Percentiles rank a stretch among this genome's conserved stretches.
phyloP scores from a whole-genome alignment of 2,113 vertebrate genomes.

The Salminus brasiliensis region DNA sequence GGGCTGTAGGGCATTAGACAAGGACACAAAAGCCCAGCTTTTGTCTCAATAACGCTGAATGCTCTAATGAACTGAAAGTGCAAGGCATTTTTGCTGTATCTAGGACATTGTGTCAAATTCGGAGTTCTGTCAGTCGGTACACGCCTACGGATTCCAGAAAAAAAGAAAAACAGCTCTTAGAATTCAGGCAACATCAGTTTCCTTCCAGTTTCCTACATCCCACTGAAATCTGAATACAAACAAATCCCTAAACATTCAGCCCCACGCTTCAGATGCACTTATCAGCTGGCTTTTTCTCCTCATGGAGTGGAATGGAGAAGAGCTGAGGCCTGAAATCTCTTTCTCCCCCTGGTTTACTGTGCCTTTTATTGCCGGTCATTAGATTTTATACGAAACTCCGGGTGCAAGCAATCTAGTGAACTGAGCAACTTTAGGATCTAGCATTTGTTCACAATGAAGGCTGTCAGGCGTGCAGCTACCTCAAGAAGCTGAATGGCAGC shows the following conservation, averaged over 20 bases:
- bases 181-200: not conserved
- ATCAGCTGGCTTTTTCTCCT: not conserved
- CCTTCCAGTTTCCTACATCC: not conserved
- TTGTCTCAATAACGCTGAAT: no score
- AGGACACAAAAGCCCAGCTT: no score
- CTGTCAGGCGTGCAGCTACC: not conserved
- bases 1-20: no score
- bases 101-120: no score
- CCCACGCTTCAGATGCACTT: not conserved
- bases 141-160: no score
- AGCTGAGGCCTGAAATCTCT: not conserved
- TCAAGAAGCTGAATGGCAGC: not conserved
- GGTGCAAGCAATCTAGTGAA: constrained; percentile 33
- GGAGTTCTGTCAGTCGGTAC: no score
- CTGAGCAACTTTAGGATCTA: not conserved
- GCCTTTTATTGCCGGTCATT: not conserved
- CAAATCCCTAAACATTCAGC: not conserved
- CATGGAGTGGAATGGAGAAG: not conserved
- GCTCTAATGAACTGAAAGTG: no score
- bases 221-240: not conserved
- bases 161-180: not conserved
- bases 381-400: constrained; percentile 32
- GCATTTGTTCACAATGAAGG: not conserved
- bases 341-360: not conserved
- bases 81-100: no score